Evolutionary conservation across 2,888 invertebrate genomes (phyloP).

Genomic region (Caenorhabditis sp.): DNA sequence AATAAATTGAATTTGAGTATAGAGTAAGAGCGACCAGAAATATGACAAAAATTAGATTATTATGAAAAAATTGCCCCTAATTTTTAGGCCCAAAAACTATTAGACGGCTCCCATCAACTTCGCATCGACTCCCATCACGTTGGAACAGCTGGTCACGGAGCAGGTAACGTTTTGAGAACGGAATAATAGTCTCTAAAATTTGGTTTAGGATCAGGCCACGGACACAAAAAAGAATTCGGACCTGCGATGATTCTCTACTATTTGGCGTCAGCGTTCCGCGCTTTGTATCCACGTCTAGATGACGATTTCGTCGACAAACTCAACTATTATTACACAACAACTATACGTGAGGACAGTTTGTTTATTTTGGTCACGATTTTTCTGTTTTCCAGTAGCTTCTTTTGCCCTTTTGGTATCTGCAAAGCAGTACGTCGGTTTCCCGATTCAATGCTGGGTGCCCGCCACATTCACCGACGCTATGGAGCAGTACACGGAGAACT

Average conservation of each 20-base stretch:
- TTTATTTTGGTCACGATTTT: neutral
- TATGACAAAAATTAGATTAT: neutral
- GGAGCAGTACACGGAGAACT: conserved; percentile 80
- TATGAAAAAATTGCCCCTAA: neutral
- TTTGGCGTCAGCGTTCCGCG: conserved; percentile 79
- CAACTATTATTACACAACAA: conserved; percentile 79
- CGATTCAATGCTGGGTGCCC: conserved; percentile 79
- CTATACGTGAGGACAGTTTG: conserved; percentile 71
- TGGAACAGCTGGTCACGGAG: conserved; percentile 77
- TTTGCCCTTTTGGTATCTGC: conserved; percentile 79
- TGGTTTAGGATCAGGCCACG: conserved; percentile 70
- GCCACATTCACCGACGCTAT: conserved; percentile 79
- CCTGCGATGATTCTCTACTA: conserved; percentile 80
- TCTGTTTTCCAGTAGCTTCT: conserved; percentile 74
- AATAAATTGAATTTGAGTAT: no score
- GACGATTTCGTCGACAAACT: conserved; percentile 79
- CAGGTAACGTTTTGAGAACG: conserved; percentile 58
- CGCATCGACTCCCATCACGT: conserved; percentile 78
- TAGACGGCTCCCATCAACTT: conserved; percentile 79
- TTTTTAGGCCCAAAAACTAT: conserved; percentile 77
- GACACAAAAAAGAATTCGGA: conserved; percentile 79
- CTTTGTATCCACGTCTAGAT: conserved; percentile 78
- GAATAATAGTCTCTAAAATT: neutral
- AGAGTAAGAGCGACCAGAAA: neutral
- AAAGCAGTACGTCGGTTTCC: conserved; percentile 79